Evolutionary conservation across 2,797 vertebrate species (phyloP), one percentile per base, ranked within the genome.

Genomic region (Poeciliopsis infans): DNA sequence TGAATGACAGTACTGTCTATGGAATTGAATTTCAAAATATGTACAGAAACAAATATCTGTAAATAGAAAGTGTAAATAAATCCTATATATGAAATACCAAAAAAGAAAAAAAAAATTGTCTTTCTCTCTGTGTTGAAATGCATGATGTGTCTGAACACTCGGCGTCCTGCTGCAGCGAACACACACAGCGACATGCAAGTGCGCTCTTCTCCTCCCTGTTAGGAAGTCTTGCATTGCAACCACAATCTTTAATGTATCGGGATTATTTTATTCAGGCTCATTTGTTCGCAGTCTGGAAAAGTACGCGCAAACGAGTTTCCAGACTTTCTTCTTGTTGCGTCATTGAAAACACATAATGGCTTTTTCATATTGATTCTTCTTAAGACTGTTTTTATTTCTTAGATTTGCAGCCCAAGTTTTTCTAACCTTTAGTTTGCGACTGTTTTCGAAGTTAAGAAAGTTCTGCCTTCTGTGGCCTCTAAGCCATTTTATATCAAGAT

Each of bases 41-140:
- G 96, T 97, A 97, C 94, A 96, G 94, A 90, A 92, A 89, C 86
- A 90, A 83, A 94, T 89, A 92, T 91, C 83, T 96, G 96, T 96
- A 96, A 95, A 96, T 96, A 96, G 85, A 95, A 95, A 93, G 81
- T 96, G 96, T 96, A 96, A 96, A 96, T 96, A 96, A 96, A 96
- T 95, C 90, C 91, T 94, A 94, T 95, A 95, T 95, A 95, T 94
- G 92, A 31, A 75, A 94, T 79, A 83, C 89, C 25, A 91, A 83
- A 47, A 41, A 74, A 36, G 5, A 59, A 45, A 3, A 43, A 13
- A 46, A 46, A 45, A 1, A 43, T n/a, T 12, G 83, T 23, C 0
- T 51, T 47, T 5, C 7, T 20, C 7, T 64, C 57, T 80, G 23
- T 69, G 0, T 61, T 13, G 57, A 74, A 78, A 68, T 82, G 25